A percentile compares a stretch with the other conserved stretches of the same genome.
These are phyloP conservation scores for Alethe diademata DNA, from an alignment of 2,113 vertebrate genomes.

Conservation along the genomic window DNA sequence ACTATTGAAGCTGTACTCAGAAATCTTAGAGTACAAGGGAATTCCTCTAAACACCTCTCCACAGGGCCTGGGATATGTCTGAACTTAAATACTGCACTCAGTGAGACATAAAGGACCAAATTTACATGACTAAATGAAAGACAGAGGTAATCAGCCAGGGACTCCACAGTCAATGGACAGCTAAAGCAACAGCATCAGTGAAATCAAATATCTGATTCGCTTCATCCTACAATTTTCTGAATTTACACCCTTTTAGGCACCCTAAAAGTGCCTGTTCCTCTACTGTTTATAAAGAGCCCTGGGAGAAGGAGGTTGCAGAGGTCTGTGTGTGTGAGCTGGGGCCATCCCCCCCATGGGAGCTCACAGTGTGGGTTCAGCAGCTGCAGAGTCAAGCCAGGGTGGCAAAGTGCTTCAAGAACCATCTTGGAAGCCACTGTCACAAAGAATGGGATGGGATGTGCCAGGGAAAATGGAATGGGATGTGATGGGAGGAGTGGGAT, in stretches of 20 bases:
- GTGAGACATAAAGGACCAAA: background rate
- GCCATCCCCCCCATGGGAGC: accelerated
- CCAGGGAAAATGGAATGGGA: background rate
- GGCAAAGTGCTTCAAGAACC: background rate
- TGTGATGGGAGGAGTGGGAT: background rate
- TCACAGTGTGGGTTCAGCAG: background rate
- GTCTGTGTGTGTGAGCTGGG: background rate
- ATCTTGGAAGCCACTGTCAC: background rate
- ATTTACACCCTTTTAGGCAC: background rate
- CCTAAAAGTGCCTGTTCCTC: background rate
- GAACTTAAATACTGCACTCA: background rate
- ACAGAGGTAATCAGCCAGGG: background rate
- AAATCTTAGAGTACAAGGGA: background rate
- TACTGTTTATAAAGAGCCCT: background rate
- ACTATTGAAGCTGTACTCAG: background rate
- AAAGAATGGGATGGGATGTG: background rate
- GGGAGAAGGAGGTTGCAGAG: background rate
- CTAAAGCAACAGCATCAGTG: background rate
- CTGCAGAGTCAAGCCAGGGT: background rate
- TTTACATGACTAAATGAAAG: background rate
- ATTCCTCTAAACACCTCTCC: background rate
- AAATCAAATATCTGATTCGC: background rate
- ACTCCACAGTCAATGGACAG: background rate
- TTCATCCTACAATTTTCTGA: background rate
- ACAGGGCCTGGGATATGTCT: background rate